A percentile compares a stretch with the other conserved stretches of the same genome.
Evolutionary conservation across 2,888 invertebrate species (phyloP).

Genomic region (Pogonocherus hispidulus): DNA sequence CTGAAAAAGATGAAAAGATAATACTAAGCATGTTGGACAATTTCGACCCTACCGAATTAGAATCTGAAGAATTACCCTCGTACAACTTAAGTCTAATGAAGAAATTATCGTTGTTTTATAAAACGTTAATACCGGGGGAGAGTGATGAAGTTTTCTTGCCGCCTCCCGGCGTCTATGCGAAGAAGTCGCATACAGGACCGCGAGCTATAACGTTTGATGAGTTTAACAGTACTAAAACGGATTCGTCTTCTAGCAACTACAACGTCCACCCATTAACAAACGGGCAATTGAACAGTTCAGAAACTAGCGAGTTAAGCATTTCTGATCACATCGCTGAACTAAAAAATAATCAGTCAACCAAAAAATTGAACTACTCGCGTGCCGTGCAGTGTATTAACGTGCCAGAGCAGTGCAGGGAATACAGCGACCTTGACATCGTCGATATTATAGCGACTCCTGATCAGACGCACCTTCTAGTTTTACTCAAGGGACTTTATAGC

Average conservation of each 20-base stretch:
- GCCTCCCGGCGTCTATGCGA: conserved; percentile 52
- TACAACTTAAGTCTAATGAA: conserved; percentile 48
- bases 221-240: conserved; percentile 60
- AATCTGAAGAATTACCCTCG: conserved; percentile 48
- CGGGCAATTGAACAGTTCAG: conserved; percentile 53
- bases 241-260: conserved; percentile 58
- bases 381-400: conserved; percentile 75
- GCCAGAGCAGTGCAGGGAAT: conserved; percentile 70
- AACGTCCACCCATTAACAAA: conserved; percentile 59
- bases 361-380: conserved; percentile 66
- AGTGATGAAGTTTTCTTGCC: conserved; percentile 66
- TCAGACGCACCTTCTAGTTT: conserved; percentile 77
- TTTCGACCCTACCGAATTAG: conserved; percentile 46
- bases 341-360: conserved; percentile 62
- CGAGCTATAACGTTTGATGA: conserved; percentile 60
- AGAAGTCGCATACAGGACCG: conserved; percentile 61
- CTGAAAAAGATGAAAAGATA: conserved; percentile 44
- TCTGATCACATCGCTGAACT: conserved; percentile 68
- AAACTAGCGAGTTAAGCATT: conserved; percentile 59
- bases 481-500: conserved; percentile 65
- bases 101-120: conserved; percentile 62
- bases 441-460: conserved; percentile 80
- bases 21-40: conserved; percentile 46
- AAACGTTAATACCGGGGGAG: conserved; percentile 67
- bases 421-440: conserved; percentile 69